Evolutionary conservation across 2,888 invertebrate species (phyloP), one percentile per base, ranked within the genome.

Genomic region (Acleris laterana): DNA sequence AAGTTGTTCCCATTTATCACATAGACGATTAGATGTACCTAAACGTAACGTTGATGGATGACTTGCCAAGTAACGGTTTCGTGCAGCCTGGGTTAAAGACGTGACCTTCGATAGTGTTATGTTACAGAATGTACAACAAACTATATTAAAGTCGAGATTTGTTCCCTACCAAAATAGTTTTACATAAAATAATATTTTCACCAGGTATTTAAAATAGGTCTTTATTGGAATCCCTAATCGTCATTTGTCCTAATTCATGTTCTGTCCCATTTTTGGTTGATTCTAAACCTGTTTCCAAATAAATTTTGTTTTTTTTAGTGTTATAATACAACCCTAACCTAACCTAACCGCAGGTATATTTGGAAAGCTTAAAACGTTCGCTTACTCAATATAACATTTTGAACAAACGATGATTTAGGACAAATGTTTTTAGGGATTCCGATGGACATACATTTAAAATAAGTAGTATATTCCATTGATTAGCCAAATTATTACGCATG

Each of bases 1-100:
- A 72, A 70, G 67, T 70, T 69, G 65, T 56, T 61, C 63, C 59
- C 71, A 70, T 72, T 71, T 69, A 69, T 72, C 71, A 72, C 67
- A 64, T 67, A 61, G 68, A 63, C 68, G 62, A 59, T 48, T 50
- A 67, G 59, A 64, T 58, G 57, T 62, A 63, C 68, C 52, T 58
- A 53, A 58, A 53, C 49, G 48, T 32, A 57, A 63, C 68, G 67
- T 70, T 72, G 72, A 72, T 71, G 68, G 69, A 72, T 72, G 68
- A 61, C 46, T 66, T 55, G 60, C 48, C 59, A 56, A 58, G 62
- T 32, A 32, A 69, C 60, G 66, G 42, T 50, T 62, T 62, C 59
- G 62, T 65, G 57, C 38, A 56, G 51, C 46, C 61, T 51, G 62
- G 62, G 46, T 25, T 51, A 56, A 57, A 57, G 51, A 62, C 51